Conservation (phyloP, 2,113 vertebrate genomes). For the Hydrochoerus hydrochaeris region DNA sequence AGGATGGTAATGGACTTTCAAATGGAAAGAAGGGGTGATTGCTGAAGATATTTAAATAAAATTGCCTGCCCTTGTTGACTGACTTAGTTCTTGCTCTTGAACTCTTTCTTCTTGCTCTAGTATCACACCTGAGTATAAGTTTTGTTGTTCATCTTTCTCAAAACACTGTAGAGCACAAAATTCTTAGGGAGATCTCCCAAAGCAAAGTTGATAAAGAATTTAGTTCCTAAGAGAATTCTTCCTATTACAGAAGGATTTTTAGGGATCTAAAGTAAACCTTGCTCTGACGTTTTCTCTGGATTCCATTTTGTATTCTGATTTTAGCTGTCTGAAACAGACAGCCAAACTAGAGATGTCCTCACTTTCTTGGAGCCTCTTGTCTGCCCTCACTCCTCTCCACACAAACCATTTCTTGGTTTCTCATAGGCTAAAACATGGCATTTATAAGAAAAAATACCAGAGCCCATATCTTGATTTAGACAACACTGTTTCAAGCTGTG, state of each 20-base stretch:
- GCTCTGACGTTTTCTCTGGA: neutral
- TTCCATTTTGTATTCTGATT: neutral
- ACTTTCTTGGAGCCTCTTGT: neutral
- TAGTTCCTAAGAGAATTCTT: neutral
- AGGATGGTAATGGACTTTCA: neutral
- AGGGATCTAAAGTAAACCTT: neutral
- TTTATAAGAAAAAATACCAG: neutral
- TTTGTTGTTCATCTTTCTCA: neutral
- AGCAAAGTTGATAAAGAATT: neutral
- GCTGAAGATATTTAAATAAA: neutral
- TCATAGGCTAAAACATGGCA: neutral
- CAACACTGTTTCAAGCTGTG: neutral
- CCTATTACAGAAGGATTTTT: neutral
- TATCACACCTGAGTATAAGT: neutral
- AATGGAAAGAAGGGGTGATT: neutral
- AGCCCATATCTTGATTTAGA: too few species aligned
- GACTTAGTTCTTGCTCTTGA: neutral
- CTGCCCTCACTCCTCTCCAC: neutral
- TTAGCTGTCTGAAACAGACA: neutral
- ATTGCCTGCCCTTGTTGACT: neutral
- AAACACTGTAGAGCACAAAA: neutral
- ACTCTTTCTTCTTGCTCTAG: neutral
- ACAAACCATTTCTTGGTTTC: neutral
- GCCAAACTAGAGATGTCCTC: neutral
- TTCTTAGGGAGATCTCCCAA: neutral